Evolutionary conservation across 2,888 invertebrate genomes (phyloP).

Genomic region (Lagria hirta): DNA sequence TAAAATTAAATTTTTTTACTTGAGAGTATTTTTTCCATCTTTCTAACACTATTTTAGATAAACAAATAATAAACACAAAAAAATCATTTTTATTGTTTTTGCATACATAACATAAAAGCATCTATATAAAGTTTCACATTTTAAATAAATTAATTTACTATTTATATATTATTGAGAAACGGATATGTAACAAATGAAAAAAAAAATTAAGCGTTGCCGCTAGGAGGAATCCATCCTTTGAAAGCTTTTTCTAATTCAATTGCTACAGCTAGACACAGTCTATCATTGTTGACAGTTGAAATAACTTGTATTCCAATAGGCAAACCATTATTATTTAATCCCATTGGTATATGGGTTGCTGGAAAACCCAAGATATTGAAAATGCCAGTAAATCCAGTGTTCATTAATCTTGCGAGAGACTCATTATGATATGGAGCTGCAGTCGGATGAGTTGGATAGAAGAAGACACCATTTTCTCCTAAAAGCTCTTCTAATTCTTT

Average conservation of each 20-base stretch:
- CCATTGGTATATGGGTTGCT: slow-evolving; percentile 83
- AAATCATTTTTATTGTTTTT: no score
- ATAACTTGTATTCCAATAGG: slow-evolving; percentile 89
- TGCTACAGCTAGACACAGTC: slow-evolving; percentile 83
- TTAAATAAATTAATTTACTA: no score
- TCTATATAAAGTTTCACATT: no score
- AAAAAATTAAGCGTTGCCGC: no score
- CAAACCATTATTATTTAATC: slow-evolving; percentile 76
- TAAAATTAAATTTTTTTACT: no score
- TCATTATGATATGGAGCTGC: slow-evolving; percentile 88
- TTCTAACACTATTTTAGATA: no score
- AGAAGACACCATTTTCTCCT: slow-evolving; percentile 80
- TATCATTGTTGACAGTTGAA: slow-evolving; percentile 79
- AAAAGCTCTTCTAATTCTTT: slow-evolving; percentile 68
- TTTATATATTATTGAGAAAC: no score
- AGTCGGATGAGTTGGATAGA: slow-evolving; percentile 89
- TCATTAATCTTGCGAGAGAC: slow-evolving; percentile 76
- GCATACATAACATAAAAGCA: no score
- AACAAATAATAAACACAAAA: no score
- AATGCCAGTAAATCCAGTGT: slow-evolving; percentile 83
- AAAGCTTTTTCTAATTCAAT: slow-evolving; percentile 83
- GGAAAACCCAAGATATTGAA: slow-evolving; percentile 88
- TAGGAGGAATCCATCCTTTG: slow-evolving; percentile 84
- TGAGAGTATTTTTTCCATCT: no score
- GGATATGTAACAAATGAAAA: no score